phyloP scores from a whole-genome alignment of 1,140 invertebrate species.

The Melipona quadrifasciata region DNA sequence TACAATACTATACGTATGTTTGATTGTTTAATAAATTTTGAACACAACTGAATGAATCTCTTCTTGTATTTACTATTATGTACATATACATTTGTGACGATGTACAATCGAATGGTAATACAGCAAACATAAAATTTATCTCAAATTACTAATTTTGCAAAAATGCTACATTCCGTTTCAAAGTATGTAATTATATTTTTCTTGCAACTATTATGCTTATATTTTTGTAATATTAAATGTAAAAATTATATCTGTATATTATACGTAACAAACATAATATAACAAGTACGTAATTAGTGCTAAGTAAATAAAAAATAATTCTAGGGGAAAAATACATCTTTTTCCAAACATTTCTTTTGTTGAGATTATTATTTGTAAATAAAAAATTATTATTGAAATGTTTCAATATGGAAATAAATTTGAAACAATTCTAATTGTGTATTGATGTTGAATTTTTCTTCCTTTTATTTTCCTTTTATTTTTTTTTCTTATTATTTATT shows the following conservation, averaged over 20 bases:
- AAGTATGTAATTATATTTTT: no score
- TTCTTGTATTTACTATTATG: neutral
- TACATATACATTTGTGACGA: neutral
- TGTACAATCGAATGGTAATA: neutral
- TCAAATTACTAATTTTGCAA: neutral
- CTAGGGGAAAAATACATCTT: neutral
- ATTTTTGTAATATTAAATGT: neutral
- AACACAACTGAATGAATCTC: neutral
- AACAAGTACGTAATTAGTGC: neutral
- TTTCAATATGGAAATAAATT: neutral
- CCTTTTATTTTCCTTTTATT: no score
- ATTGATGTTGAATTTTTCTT: neutral
- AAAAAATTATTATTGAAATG: neutral
- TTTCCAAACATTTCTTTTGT: neutral
- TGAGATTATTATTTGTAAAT: neutral
- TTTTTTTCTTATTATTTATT: neutral
- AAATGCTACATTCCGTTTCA: neutral
- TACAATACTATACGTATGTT: neutral
- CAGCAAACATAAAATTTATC: no score
- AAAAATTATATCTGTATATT: neutral
- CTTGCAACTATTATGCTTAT: no score
- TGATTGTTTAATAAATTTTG: neutral
- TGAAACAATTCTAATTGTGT: neutral
- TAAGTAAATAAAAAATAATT: conserved; percentile 2
- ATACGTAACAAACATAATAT: conserved; percentile 13